Percentiles rank a stretch among this genome's conserved stretches.
These are phyloP conservation scores for Latheticus oryzae DNA, from an alignment of 2,888 invertebrate genomes.

Conservation along the genomic window DNA sequence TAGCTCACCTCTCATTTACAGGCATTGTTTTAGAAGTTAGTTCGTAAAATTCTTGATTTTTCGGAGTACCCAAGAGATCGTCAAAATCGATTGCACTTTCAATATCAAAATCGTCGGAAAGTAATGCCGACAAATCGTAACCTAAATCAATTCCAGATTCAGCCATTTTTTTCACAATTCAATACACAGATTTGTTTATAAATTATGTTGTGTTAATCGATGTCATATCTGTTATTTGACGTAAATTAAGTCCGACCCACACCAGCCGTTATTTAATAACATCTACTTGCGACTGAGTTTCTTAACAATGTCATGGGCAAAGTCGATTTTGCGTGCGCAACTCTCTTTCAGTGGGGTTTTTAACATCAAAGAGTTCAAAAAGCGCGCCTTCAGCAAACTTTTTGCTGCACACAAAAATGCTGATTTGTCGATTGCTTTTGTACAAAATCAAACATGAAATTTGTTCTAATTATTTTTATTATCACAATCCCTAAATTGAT, in stretches of 20 bases:
- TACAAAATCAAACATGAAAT: constrained; percentile 13
- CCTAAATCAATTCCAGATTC: constrained; percentile 76
- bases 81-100: constrained; percentile 67
- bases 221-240: constrained; percentile 38
- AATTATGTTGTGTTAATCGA: constrained; percentile 32
- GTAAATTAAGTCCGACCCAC: constrained; percentile 28
- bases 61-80: constrained; percentile 67
- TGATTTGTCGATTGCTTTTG: constrained; percentile 3
- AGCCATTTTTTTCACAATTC: constrained; percentile 63
- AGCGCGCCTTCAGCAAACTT: constrained; percentile 23
- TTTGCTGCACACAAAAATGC: constrained; percentile 3
- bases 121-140: constrained; percentile 71
- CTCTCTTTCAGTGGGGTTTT: constrained; percentile 11
- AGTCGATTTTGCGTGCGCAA: constrained; percentile 47
- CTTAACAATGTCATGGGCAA: constrained; percentile 57
- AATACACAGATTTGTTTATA: constrained; percentile 36
- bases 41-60: constrained; percentile 73
- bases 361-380: constrained; percentile 7
- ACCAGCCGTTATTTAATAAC: constrained; percentile 19
- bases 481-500: constrained; percentile 3
- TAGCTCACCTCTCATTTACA: constrained; percentile 71
- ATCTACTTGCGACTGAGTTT: constrained; percentile 52
- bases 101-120: constrained; percentile 66
- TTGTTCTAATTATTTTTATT: constrained; percentile 1
- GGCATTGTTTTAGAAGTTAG: constrained; percentile 72